Evolutionary conservation across 2,113 vertebrate genomes (phyloP).

Genomic region (Ictidomys tridecemlineatus): DNA sequence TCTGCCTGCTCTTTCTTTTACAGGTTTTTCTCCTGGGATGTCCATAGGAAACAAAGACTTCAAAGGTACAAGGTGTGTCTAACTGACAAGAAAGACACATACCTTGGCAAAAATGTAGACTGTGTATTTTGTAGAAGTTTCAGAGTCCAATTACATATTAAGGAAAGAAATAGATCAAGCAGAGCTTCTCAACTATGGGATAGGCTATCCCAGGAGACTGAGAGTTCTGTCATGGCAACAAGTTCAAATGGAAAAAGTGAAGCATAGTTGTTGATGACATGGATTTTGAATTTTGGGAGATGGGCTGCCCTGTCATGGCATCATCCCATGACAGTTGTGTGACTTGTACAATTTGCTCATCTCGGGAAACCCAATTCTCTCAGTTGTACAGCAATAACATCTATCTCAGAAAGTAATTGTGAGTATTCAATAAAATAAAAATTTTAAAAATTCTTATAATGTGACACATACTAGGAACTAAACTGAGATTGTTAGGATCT

Average conservation of each 20-base stretch:
- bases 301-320: not conserved
- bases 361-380: not conserved
- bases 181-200: not conserved
- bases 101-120: not conserved
- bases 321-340: not conserved
- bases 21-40: not conserved
- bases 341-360: not conserved
- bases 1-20: not conserved
- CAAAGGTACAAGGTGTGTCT: not conserved
- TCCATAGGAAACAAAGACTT: not conserved
- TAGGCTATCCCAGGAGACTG: not conserved
- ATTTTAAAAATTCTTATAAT: not conserved
- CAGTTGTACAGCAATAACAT: not conserved
- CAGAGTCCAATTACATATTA: not conserved
- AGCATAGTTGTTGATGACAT: not conserved
- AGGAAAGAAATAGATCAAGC: not conserved
- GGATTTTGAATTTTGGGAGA: not conserved
- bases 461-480: not conserved
- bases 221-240: not conserved
- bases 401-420: not conserved
- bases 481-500: not conserved
- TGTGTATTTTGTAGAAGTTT: constrained; percentile 41
- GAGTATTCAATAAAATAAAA: not conserved
- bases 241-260: not conserved
- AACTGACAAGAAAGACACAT: not conserved